Evolutionary conservation across 2,797 vertebrate species (phyloP), one percentile per base, ranked within the genome.

Genomic region (Antennarius maculatus): DNA sequence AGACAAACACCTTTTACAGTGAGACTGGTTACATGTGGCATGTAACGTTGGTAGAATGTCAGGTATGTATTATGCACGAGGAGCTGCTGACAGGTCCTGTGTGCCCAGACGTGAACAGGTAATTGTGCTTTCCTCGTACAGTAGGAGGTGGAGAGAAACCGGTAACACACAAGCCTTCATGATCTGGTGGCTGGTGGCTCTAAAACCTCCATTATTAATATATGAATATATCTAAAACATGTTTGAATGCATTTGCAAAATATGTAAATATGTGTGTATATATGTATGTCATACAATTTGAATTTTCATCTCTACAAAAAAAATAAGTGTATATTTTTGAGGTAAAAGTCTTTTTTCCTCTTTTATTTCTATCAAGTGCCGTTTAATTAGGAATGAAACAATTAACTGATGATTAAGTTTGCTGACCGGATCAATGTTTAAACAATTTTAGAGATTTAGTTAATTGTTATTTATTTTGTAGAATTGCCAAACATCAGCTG

Each of bases 1-100:
- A 94, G 95, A 94, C 95, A 96, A 96, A 96, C 94, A 95, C 93
- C 91, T 95, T 90, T 95, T 94, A 95, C 94, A 93, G 93, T 94
- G 95, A 93, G 95, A 95, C 95, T 95, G 90, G 95, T 96, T 95
- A 94, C 94, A 92, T 92, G 90, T 90, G 87, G 91, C 90, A 94
- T 95, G 94, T 95, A 95, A 92, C 89, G 92, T 90, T 77, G 88
- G 93, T 93, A 94, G 94, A 95, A 95, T 94, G 94, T 96, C 92
- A 92, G 87, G 83, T 90, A 87, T 93, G 91, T 88, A 93, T 93
- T 93, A 94, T 93, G 91, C 90, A 93, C 90, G 79, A 94, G 85
- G 78, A 23, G 68, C 81, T 17, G 64, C 82, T 91, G 88, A 90
- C 88, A 90, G 84, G 78, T 76, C 76, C 87, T 77, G 80, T 82